Evolutionary conservation across 1,140 invertebrate species (phyloP), one percentile per base, ranked within the genome.

Genomic region (Episyrphus balteatus): DNA sequence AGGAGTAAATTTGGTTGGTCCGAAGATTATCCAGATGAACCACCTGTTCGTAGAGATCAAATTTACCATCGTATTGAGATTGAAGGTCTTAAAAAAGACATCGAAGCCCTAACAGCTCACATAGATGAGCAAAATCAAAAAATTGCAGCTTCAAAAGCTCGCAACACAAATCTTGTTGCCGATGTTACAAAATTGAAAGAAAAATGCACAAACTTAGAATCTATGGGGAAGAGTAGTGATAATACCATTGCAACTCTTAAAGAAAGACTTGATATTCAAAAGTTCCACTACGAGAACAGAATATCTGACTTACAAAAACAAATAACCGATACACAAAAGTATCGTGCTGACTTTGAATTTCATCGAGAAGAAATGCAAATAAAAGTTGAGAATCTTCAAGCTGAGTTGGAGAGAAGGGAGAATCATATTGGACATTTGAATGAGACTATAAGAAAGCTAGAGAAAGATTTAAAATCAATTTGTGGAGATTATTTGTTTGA

Each of bases 11-110:
- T 50, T 47, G 61, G 45, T 5, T 26, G 15, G 17, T 7, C 56
- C 34, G 61, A 62, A 7, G 62, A 65, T 43, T 58, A 59, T n/a
- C 64, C 56, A 26, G 21, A 26, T 11, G 55, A 57, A 7, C 62
- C 57, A 6, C 54, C 55, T 1, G 62, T 66, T 3, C 62, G 62
- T 1, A 65, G 59, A 21, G 62, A 51, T 31, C 62, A 66, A 42
- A 55, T 61, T 26, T 39, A 73, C 55, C 55, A 75, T 38, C 66
- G 76, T 15, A 71, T 71, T 49, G 75, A 76, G 42, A 60, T 75
- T 17, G 80, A 81, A 51, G 58, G 62, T 8, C 71, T 79, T 50
- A 69, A 73, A 44, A 75, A 75, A 50, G 70, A 79, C 45, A 69
- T 79, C 1, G 57, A 67, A 13, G 30, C n/a, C 1, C 47, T 75